Evolutionary conservation across 2,888 invertebrate species (phyloP).

Genomic region (Branchinecta sandiegonensis): DNA sequence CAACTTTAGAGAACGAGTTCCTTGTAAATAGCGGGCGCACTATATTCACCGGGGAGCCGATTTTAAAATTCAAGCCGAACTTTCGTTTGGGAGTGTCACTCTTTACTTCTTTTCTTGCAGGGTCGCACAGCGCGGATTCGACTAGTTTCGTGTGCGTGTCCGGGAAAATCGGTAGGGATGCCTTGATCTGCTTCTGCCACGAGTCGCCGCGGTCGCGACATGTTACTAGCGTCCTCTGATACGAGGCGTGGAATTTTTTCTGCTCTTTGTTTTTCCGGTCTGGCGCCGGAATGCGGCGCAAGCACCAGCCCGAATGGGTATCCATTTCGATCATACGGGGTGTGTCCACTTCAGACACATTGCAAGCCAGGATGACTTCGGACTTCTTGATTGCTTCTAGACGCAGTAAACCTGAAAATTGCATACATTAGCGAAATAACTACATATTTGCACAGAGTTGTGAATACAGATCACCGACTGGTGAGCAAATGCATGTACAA

Average conservation of each 20-base stretch:
- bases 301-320: not conserved
- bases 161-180: not conserved
- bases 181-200: conserved; percentile 5
- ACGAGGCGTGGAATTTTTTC: not conserved
- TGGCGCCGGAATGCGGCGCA: not conserved
- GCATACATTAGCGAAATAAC: too few species aligned
- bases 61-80: not conserved
- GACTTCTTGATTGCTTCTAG: not conserved
- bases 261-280: not conserved
- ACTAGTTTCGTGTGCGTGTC: conserved; percentile 1
- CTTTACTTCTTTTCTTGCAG: not conserved
- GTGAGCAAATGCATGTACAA: too few species aligned
- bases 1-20: not conserved
- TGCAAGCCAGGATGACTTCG: conserved; percentile 7
- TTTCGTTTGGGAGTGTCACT: conserved; percentile 9
- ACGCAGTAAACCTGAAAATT: conserved; percentile 6
- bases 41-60: conserved; percentile 1
- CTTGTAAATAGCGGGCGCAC: not conserved
- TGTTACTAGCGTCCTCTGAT: not conserved
- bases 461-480: too few species aligned
- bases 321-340: conserved; percentile 11
- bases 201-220: not conserved
- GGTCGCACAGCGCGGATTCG: conserved; percentile 1
- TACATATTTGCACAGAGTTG: too few species aligned
- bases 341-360: not conserved